These are phyloP conservation scores for Holacanthella duospinosa DNA, from an alignment of 2,888 invertebrate genomes.

Conservation along the genomic window DNA sequence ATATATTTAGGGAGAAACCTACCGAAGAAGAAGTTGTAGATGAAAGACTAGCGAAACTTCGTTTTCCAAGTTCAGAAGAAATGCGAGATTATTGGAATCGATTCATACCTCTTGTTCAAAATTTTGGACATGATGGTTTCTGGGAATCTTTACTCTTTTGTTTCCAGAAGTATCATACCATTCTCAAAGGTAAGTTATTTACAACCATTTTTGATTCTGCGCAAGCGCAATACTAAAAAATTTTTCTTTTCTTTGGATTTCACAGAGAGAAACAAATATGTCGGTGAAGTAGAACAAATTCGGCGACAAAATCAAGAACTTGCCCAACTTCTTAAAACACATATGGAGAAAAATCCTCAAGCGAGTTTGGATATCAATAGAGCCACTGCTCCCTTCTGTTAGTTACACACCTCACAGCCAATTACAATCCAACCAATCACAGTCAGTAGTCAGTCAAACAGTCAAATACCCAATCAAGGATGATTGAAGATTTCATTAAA, in stretches of 20 bases:
- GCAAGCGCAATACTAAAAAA: too few relatives aligned
- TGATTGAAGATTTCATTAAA: too few relatives aligned
- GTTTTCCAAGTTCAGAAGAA: conserved; percentile 42
- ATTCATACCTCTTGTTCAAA: conserved; percentile 52
- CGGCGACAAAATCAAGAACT: conserved; percentile 59
- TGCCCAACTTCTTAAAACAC: conserved; percentile 50
- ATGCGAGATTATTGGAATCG: conserved; percentile 58
- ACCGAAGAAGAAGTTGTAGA: conserved; percentile 25
- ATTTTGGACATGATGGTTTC: conserved; percentile 52
- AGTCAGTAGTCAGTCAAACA: too few relatives aligned
- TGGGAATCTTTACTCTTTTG: conserved; percentile 60
- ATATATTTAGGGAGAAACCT: conserved; percentile 3
- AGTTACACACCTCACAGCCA: too few relatives aligned
- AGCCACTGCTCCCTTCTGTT: not conserved
- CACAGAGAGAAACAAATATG: conserved; percentile 55
- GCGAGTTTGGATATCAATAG: not conserved
- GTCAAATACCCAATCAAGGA: too few relatives aligned
- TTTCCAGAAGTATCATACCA: conserved; percentile 53
- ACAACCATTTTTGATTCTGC: too few relatives aligned
- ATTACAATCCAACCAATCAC: too few relatives aligned
- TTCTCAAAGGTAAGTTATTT: conserved; percentile 49
- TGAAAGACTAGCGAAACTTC: conserved; percentile 19
- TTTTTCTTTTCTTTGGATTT: not conserved
- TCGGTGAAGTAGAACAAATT: conserved; percentile 54
- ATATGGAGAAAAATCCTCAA: not conserved